Conservation (phyloP, 2,797 vertebrate species). For the Phoeniculus purpureus region DNA sequence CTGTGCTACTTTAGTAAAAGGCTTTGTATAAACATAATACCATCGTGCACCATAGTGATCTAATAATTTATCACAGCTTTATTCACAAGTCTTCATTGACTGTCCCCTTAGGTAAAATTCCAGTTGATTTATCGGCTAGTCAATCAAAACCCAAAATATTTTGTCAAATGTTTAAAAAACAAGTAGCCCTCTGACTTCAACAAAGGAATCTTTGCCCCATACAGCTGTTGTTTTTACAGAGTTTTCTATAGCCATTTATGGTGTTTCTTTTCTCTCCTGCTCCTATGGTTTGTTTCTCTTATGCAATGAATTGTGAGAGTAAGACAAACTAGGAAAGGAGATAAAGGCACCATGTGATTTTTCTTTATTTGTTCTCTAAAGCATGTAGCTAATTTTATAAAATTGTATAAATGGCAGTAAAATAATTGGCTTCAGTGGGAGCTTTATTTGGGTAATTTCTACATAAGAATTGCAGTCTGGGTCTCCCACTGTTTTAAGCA, state of each 20-base stretch:
- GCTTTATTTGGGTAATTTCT: constrained; percentile 60
- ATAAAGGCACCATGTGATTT: constrained; percentile 59
- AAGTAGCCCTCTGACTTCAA: constrained; percentile 36
- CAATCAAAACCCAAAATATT: constrained; percentile 41
- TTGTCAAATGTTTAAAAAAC: constrained; percentile 46
- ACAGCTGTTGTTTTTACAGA: constrained; percentile 45
- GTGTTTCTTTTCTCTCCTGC: constrained; percentile 50
- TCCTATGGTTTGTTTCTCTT: constrained; percentile 36
- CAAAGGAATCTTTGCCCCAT: constrained; percentile 33
- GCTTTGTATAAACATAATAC: constrained; percentile 38
- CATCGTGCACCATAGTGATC: not conserved
- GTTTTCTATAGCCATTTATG: constrained; percentile 63
- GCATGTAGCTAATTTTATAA: constrained; percentile 45
- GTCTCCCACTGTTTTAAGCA: constrained; percentile 36
- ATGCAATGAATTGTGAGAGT: constrained; percentile 53
- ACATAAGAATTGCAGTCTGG: constrained; percentile 3
- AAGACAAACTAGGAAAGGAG: constrained; percentile 44
- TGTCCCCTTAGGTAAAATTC: constrained; percentile 28
- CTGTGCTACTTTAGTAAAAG: constrained; percentile 34
- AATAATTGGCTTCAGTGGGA: constrained; percentile 57
- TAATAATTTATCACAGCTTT: constrained; percentile 29
- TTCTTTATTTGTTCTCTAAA: constrained; percentile 61
- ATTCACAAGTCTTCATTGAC: constrained; percentile 3
- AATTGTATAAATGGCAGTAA: constrained; percentile 50
- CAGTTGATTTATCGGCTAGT: constrained; percentile 38